Conservation (phyloP, 1,140 invertebrate genomes). For the Hylyphantes graminicola region DNA sequence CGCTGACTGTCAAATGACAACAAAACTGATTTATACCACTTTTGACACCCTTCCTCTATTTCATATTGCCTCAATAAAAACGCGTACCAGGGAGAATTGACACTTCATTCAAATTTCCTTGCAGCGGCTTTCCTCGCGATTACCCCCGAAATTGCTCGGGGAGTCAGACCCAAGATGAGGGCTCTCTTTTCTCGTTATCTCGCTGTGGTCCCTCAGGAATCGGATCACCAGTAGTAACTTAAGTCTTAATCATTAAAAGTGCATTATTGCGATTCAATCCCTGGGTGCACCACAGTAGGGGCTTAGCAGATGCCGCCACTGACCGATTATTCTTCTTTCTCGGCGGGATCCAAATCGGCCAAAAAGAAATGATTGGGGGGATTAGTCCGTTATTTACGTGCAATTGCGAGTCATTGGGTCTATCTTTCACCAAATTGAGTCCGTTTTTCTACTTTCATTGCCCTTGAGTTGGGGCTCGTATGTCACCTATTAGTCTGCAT, state of each 20-base stretch:
- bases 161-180: constrained; percentile 37
- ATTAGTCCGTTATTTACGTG: too few species aligned
- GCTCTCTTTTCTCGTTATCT: constrained; percentile 58
- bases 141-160: constrained; percentile 55
- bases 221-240: constrained; percentile 53
- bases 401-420: too few species aligned
- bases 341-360: too few species aligned
- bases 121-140: constrained; percentile 47
- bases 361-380: too few species aligned
- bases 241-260: constrained; percentile 60
- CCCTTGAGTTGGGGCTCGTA: too few species aligned
- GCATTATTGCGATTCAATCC: constrained; percentile 59
- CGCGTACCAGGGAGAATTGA: constrained; percentile 46
- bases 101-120: constrained; percentile 57
- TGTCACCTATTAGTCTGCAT: too few species aligned
- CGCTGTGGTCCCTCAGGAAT: constrained; percentile 30
- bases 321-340: constrained; percentile 43
- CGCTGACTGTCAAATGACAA: too few species aligned
- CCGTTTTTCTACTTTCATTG: too few species aligned
- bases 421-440: too few species aligned
- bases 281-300: constrained; percentile 41
- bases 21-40: too few species aligned
- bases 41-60: background rate
- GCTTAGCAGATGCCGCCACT: constrained; percentile 47
- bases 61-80: constrained; percentile 53